Percentiles rank a stretch among this genome's conserved stretches.
These are phyloP conservation scores for Papilio demoleus DNA, from an alignment of 2,888 invertebrate genomes.

Conservation along the genomic window DNA sequence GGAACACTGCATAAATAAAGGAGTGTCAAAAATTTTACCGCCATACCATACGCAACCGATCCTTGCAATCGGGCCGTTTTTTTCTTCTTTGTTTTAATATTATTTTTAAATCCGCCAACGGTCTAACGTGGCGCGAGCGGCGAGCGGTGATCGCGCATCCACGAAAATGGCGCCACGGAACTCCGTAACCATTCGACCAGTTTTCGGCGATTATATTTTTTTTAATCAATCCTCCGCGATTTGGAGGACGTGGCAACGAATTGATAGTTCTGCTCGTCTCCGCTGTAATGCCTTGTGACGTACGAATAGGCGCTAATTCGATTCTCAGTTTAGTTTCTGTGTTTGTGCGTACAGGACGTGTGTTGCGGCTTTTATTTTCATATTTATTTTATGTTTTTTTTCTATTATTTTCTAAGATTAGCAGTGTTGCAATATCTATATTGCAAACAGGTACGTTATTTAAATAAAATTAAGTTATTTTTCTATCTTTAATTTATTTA, in stretches of 20 bases:
- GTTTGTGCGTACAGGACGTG: constrained; percentile 70
- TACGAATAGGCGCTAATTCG: constrained; percentile 46
- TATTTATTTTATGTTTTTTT: constrained; percentile 45
- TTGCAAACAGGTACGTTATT: constrained; percentile 41
- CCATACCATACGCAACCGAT: constrained; percentile 62
- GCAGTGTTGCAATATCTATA: constrained; percentile 38
- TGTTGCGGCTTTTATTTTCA: constrained; percentile 44
- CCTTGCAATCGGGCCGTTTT: constrained; percentile 53
- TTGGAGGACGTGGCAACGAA: constrained; percentile 56
- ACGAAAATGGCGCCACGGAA: constrained; percentile 60
- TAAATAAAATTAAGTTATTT: constrained; percentile 13
- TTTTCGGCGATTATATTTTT: constrained; percentile 51
- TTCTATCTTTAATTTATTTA: neutral
- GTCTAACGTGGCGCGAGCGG: constrained; percentile 64
- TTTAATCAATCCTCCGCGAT: constrained; percentile 60
- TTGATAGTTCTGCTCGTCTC: constrained; percentile 51
- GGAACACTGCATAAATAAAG: constrained; percentile 54
- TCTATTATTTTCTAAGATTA: neutral
- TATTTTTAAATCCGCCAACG: constrained; percentile 78
- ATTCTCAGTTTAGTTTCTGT: constrained; percentile 71
- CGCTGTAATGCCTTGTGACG: constrained; percentile 43
- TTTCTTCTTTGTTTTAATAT: constrained; percentile 58
- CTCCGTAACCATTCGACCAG: constrained; percentile 55
- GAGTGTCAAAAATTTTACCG: constrained; percentile 56
- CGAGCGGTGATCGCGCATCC: constrained; percentile 56